Conservation (phyloP, 92 coral and sea anemone species). For the Porites lobata region DNA sequence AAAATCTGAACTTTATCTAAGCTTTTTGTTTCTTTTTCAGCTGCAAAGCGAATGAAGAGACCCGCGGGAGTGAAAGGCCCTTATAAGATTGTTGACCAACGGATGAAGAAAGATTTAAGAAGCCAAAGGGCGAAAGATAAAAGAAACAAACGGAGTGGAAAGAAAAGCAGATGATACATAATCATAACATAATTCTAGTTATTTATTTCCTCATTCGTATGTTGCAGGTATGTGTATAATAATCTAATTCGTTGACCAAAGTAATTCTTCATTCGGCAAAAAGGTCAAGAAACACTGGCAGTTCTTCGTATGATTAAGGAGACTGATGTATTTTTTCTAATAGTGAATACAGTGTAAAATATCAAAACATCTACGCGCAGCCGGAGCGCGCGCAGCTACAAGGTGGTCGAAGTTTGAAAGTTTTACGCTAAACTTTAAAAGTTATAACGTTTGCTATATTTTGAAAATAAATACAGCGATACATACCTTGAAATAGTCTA, state of each 20-base stretch:
- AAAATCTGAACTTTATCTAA: not conserved
- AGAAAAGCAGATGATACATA: constrained; percentile 28
- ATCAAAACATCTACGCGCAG: no score
- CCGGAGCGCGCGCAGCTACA: no score
- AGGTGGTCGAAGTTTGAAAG: no score
- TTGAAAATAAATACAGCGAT: not conserved
- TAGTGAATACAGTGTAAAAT: no score
- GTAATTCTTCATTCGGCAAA: not conserved
- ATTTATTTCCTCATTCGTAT: not conserved
- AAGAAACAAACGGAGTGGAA: constrained; percentile 55
- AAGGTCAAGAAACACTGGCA: not conserved
- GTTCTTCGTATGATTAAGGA: not conserved
- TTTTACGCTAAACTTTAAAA: no score
- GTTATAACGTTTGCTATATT: no score
- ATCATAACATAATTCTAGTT: not conserved
- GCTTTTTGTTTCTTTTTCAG: constrained; percentile 29
- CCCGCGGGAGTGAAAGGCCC: constrained; percentile 97
- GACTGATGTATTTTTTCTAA: no score
- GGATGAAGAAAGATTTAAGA: constrained; percentile 96
- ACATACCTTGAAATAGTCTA: not conserved
- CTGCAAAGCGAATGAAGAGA: constrained; percentile 93
- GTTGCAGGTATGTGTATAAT: not conserved
- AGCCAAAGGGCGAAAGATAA: constrained; percentile 79
- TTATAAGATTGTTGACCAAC: constrained; percentile 90
- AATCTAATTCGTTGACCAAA: not conserved